Percentiles rank a stretch among this genome's conserved stretches.
phyloP scores from a whole-genome alignment of 2,797 vertebrate species.

The Notolabrus celidotus region DNA sequence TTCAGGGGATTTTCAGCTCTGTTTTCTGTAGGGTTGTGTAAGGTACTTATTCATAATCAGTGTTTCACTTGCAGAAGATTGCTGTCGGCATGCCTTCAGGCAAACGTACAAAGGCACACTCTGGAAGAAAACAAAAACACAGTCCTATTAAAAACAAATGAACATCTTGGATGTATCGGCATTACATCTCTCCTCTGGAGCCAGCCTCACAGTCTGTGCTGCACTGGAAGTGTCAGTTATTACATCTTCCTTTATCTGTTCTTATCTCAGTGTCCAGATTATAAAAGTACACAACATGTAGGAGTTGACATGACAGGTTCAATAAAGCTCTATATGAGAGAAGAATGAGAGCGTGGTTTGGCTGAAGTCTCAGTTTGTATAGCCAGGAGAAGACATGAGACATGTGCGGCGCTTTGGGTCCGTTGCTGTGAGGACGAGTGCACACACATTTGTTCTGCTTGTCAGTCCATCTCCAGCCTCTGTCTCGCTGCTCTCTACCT shows the following conservation, averaged over 20 bases:
- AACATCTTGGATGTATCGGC: conserved; percentile 4
- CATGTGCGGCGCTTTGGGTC: conserved; percentile 37
- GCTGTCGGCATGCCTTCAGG: background rate
- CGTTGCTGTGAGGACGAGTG: conserved; percentile 12
- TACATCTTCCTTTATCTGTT: conserved; percentile 42
- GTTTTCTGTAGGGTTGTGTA: background rate
- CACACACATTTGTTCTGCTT: conserved; percentile 26
- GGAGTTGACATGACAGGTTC: conserved; percentile 54
- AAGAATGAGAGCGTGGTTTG: conserved; percentile 21
- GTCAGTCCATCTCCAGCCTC: conserved; percentile 28
- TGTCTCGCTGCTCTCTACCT: conserved; percentile 20
- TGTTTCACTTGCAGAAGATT: background rate
- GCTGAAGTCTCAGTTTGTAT: conserved; percentile 31
- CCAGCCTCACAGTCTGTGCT: background rate
- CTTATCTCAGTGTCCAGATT: conserved; percentile 44
- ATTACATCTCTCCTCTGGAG: conserved; percentile 17
- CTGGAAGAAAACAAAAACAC: background rate
- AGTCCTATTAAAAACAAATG: background rate
- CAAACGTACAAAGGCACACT: background rate
- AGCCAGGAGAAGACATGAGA: conserved; percentile 31
- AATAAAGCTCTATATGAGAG: conserved; percentile 48
- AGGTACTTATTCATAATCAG: background rate
- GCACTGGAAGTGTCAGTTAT: conserved; percentile 35
- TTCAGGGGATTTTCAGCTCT: background rate
- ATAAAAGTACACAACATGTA: conserved; percentile 43